Evolutionary conservation across 2,888 invertebrate genomes (phyloP).

Genomic region (Gastrophysa polygoni): DNA sequence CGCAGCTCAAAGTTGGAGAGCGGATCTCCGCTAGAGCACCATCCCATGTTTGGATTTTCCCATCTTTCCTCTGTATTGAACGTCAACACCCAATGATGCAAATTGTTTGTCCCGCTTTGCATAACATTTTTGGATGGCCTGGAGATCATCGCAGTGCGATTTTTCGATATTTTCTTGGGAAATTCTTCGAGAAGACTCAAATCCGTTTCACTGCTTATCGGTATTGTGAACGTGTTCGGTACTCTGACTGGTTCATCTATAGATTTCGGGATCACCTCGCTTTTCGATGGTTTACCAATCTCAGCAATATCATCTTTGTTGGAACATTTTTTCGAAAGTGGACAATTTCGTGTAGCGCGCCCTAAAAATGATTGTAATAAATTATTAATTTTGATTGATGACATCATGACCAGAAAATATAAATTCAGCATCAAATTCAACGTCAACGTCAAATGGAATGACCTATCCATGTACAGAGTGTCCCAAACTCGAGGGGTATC

Average conservation of each 20-base stretch:
- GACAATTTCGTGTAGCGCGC: not conserved
- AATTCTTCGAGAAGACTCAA: not conserved
- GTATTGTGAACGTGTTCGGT: not conserved
- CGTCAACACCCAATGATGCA: constrained; percentile 39
- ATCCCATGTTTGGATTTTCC: constrained; percentile 91
- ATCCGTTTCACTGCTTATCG: not conserved
- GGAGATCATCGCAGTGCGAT: constrained; percentile 39
- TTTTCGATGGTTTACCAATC: not conserved
- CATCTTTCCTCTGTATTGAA: constrained; percentile 42
- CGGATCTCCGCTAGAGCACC: constrained; percentile 92
- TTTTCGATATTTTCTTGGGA: constrained; percentile 6
- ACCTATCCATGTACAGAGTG: too few species aligned
- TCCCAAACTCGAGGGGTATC: too few species aligned
- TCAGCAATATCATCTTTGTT: not conserved
- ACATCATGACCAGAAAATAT: too few species aligned
- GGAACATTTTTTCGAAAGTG: not conserved
- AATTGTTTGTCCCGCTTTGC: constrained; percentile 43
- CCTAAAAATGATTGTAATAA: not conserved
- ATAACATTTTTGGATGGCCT: constrained; percentile 45
- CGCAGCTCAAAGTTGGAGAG: constrained; percentile 82
- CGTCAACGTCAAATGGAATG: too few species aligned
- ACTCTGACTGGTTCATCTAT: not conserved
- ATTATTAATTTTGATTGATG: not conserved
- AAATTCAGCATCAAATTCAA: too few species aligned
- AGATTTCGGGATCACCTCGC: not conserved